phyloP scores from a whole-genome alignment of 1,140 invertebrate species.

The Centruroides sculpturatus region DNA sequence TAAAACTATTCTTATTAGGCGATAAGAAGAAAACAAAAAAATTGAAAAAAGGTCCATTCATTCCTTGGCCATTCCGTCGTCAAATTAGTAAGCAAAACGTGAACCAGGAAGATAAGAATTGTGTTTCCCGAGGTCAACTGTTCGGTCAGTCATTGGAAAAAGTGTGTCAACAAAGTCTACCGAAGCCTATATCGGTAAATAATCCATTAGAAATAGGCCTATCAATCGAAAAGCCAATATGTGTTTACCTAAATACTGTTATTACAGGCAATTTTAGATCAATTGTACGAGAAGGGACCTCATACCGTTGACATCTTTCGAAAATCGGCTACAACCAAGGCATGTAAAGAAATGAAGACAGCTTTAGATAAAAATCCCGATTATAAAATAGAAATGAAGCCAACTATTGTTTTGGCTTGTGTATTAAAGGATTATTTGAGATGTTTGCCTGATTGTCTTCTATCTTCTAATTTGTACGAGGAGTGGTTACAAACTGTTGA shows the following conservation, averaged over 20 bases:
- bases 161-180: no score
- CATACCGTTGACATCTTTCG: constrained; percentile 71
- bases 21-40: no score
- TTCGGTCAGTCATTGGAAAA: no score
- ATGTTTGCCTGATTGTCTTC: constrained; percentile 60
- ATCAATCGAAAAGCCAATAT: no score
- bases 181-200: no score
- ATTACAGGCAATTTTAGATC: constrained; percentile 48
- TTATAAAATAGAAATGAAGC: constrained; percentile 19
- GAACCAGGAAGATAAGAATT: no score
- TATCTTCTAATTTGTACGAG: constrained; percentile 36
- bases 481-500: constrained; percentile 26
- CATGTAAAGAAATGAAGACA: constrained; percentile 54
- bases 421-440: constrained; percentile 53
- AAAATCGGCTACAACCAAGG: constrained; percentile 61
- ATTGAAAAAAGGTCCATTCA: no score
- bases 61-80: constrained; percentile 27
- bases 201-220: no score
- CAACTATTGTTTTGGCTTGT: constrained; percentile 25
- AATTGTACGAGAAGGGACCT: constrained; percentile 58
- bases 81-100: no score
- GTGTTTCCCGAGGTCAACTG: no score
- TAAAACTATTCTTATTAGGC: no score
- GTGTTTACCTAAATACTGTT: not conserved
- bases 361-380: constrained; percentile 41